Base-by-base conservation (phyloP, 1,140 invertebrate species). In the Elysia chlorotica region DNA sequence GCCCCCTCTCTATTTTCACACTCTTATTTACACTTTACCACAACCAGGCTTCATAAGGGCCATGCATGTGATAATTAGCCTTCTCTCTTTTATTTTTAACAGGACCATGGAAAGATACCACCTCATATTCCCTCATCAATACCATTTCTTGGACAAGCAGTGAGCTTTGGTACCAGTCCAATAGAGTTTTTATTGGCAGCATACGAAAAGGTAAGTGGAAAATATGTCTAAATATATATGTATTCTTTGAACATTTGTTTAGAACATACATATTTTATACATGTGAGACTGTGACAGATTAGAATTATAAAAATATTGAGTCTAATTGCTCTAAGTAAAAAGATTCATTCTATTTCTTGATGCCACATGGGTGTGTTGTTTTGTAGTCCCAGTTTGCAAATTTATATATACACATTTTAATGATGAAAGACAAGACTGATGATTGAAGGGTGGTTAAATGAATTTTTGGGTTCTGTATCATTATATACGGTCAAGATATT, bases 71-170 rank as follows among this genome's bases (percentile, higher is more conserved):
- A 38, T 4, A 10, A 37, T 59, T n/a, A 23, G 25, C 59, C 5
- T 19, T 59, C 10, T 23, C 33, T 14, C 21, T 0, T 21, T 65
- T 35, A 14, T 35, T 5, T 36, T 69, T 38, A 33, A 23, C 31
- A 54, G 23, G 56, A 72, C 41, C 62, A 74, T 48, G 68, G 59
- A 63, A 80, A 82, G n/a, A 28, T 76, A 6, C 83, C 83, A 21
- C 83, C 83, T 21, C 66, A 77, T 53, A 82, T 85, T 65, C 82
- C 82, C 19, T 83, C 78, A 4, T 69, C 73, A 14, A 78, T 85
- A 33, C 83, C 83, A n/a, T 85, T 81, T 54, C 70, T 85, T 33
- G 83, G 83, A n/a, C 75, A 80, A 33, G 80, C 82, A 23, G 62
- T 84, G 36, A 76, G 78, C 31, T 85, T 85, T 78, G 76, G 74